A percentile compares a stretch with the other conserved stretches of the same genome.
phyloP scores from a whole-genome alignment of 2,113 vertebrate species.

The Cacatua alba region DNA sequence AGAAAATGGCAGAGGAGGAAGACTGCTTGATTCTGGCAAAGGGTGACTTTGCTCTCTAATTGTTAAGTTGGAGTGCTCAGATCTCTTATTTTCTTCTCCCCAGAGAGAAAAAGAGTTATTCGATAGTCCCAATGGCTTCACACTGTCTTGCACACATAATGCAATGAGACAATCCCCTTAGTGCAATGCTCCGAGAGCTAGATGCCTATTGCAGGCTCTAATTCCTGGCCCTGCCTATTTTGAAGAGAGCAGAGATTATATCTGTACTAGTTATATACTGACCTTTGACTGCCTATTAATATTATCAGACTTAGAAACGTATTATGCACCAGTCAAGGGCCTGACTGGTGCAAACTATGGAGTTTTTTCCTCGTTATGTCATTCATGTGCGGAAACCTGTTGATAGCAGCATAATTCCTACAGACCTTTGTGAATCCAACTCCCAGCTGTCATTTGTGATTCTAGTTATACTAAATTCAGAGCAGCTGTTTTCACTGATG shows the following conservation, averaged over 20 bases:
- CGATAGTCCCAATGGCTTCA: accelerated
- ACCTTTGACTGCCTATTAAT: neutral
- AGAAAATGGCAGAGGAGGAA: neutral
- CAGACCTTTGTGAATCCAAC: neutral
- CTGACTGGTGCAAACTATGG: neutral
- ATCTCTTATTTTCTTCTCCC: neutral
- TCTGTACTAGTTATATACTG: neutral
- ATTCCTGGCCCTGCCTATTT: neutral
- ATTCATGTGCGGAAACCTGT: neutral
- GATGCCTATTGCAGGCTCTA: neutral
- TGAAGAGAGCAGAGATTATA: neutral
- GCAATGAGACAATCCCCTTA: neutral
- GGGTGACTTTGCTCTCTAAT: neutral
- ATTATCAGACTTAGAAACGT: neutral
- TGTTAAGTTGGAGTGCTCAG: neutral
- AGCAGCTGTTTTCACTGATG: neutral
- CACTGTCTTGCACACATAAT: neutral
- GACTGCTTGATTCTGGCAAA: neutral
- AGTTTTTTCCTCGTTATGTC: neutral
- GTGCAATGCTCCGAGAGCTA: neutral
- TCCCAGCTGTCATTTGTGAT: neutral
- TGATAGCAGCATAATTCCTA: neutral
- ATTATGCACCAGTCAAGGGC: neutral
- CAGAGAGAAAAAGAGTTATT: neutral
- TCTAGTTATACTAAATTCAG: neutral